These are phyloP conservation scores for Gymnobelideus leadbeateri DNA, from an alignment of 2,113 vertebrate genomes.

Conservation along the genomic window DNA sequence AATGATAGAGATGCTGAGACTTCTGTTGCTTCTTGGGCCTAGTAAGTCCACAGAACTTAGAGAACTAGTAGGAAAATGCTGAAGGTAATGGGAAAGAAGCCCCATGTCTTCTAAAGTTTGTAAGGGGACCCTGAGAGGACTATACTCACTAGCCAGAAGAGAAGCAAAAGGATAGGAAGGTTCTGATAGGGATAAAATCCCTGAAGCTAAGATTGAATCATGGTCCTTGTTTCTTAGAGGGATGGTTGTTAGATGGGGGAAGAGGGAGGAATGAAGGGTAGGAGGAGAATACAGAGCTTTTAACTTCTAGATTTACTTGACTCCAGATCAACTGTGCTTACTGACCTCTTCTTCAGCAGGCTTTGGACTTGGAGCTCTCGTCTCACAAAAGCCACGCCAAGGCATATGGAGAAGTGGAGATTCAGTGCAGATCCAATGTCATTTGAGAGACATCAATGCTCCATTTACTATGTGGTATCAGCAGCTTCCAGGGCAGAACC, in stretches of 20 bases:
- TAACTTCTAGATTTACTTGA: not conserved
- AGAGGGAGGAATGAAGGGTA: not conserved
- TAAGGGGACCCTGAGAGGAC: not conserved
- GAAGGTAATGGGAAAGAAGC: not conserved
- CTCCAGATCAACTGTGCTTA: not conserved
- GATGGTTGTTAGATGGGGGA: not conserved
- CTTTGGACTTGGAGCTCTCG: not conserved
- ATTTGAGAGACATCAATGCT: accelerated
- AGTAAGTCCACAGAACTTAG: constrained; percentile 10
- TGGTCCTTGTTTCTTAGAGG: not conserved
- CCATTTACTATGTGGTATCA: constrained; percentile 3
- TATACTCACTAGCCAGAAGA: not conserved
- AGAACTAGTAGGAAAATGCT: not conserved
- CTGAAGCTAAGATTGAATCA: not conserved
- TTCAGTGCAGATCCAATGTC: not conserved
- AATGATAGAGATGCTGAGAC: constrained; percentile 47
- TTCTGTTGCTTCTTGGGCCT: constrained; percentile 47
- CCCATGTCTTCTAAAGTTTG: not conserved
- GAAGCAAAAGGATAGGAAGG: not conserved
- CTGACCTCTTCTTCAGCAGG: not conserved
- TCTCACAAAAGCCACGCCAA: constrained; percentile 44
- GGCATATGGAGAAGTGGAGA: not conserved
- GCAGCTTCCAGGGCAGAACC: constrained; percentile 31
- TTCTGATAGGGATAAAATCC: not conserved
- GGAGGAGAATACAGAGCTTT: not conserved